Conservation (phyloP, 1,140 invertebrate species). For the Phenacoccus solenopsis region DNA sequence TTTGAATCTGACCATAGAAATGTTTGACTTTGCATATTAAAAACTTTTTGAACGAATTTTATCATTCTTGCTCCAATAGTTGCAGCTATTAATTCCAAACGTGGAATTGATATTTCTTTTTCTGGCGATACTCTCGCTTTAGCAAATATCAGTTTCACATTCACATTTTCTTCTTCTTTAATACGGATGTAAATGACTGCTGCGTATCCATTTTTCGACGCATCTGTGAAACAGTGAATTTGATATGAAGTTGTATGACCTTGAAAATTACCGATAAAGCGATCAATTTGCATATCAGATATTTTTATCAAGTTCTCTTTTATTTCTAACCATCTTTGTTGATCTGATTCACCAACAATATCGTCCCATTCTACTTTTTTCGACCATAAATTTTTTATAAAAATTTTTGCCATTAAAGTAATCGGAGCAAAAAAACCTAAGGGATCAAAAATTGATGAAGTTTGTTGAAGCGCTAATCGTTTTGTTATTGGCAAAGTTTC, state of each 20-base stretch:
- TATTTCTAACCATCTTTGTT: neutral
- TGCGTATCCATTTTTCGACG: neutral
- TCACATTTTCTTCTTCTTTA: neutral
- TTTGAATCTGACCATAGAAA: neutral
- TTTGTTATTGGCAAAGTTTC: too few species aligned
- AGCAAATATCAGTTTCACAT: neutral
- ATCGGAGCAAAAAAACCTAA: too few species aligned
- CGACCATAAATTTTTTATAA: neutral
- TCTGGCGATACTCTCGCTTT: neutral
- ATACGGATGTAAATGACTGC: neutral
- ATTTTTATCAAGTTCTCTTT: neutral
- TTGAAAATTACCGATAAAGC: neutral
- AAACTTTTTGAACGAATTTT: neutral
- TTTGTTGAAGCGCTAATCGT: too few species aligned
- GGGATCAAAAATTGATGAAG: too few species aligned
- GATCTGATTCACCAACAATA: neutral
- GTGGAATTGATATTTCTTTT: neutral
- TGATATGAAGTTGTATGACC: neutral
- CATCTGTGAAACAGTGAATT: neutral
- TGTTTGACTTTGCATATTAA: neutral
- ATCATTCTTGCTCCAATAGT: neutral
- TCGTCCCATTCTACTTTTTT: neutral
- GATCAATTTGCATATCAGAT: neutral
- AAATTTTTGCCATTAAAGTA: too few species aligned
- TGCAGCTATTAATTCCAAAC: neutral